A percentile compares a stretch with the other conserved stretches of the same genome.
Evolutionary conservation across 2,113 vertebrate species (phyloP).

Genomic region (Balaenoptera acutorostrata): DNA sequence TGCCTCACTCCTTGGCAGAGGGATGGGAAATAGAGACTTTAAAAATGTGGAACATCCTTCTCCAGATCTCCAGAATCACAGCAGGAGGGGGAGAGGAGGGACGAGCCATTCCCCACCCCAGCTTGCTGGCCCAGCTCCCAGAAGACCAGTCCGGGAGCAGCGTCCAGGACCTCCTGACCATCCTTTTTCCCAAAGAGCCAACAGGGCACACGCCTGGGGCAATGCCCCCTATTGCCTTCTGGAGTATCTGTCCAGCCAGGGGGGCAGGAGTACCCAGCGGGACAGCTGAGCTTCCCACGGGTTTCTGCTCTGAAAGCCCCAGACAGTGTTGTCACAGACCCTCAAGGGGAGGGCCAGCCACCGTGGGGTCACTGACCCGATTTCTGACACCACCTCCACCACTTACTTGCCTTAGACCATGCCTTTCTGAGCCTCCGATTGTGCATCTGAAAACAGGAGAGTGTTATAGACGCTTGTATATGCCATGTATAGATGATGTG

Average conservation of each 20-base stretch:
- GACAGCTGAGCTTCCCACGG: neutral
- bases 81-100: neutral
- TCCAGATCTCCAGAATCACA: neutral
- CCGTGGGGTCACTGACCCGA: neutral
- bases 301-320: neutral
- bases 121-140: neutral
- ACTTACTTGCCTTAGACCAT: neutral
- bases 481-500: too few relatives aligned
- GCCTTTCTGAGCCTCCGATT: neutral
- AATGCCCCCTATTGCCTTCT: neutral
- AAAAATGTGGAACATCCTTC: neutral
- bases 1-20: neutral
- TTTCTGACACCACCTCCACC: neutral
- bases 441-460: neutral
- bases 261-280: neutral
- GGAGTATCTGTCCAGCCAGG: neutral
- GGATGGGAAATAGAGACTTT: neutral
- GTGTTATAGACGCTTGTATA: too few relatives aligned
- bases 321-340: neutral
- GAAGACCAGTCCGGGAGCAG: neutral
- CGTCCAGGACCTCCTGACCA: fast-evolving
- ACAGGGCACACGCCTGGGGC: neutral
- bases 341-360: neutral
- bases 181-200: neutral
- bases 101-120: neutral